Base-by-base conservation (phyloP, 2,797 vertebrate genomes). In the Brachyrhaphis roseni region DNA sequence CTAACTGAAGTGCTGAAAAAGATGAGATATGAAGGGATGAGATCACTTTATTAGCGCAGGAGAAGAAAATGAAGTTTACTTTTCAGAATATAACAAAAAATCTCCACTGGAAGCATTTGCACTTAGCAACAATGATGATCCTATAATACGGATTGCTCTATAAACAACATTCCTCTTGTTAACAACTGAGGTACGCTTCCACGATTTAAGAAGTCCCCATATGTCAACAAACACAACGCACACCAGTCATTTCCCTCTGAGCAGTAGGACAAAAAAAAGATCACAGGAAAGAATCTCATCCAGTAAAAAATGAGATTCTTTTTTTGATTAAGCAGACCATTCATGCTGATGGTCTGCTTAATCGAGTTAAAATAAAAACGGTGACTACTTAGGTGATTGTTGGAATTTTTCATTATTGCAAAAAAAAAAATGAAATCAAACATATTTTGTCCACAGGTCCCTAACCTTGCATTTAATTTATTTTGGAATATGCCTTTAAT, bases 21-120 rank as follows among this genome's bases (percentile, higher is more conserved):
- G 76, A 68, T 57, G 74, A 90, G 92, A 94, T 91, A 94, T 62
- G 76, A 89, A 74, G 80, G 20, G 77, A 72, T 93, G 91, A 94
- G 88, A 82, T 92, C 82, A 94, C 83, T 87, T 80, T 79, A 88
- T 83, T 79, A 89, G 71, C 46, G 41, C 47, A 51, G 49, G 53
- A 41, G 18, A 15, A n/a, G 11, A 34, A 59, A 64, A 55, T 77
- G 51, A 71, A 41, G 16, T 78, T 75, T 8, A 71, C 68, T 73
- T 79, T 84, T 81, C 13, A 80, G 83, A 84, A 77, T 74, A 79
- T 86, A 86, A 71, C n/a, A 64, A 75, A 77, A 20, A 16, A 34
- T 20, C 55, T 73, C 59, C 45, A 36, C 18, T 78, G 72, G 26
- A 74, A 84, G 73, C 45, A 74, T 83, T 46, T 55, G 71, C 12